Percentiles rank a stretch among this genome's conserved stretches.
These are phyloP conservation scores for Aramus guarauna DNA, from an alignment of 2,113 vertebrate species.

Conservation along the genomic window DNA sequence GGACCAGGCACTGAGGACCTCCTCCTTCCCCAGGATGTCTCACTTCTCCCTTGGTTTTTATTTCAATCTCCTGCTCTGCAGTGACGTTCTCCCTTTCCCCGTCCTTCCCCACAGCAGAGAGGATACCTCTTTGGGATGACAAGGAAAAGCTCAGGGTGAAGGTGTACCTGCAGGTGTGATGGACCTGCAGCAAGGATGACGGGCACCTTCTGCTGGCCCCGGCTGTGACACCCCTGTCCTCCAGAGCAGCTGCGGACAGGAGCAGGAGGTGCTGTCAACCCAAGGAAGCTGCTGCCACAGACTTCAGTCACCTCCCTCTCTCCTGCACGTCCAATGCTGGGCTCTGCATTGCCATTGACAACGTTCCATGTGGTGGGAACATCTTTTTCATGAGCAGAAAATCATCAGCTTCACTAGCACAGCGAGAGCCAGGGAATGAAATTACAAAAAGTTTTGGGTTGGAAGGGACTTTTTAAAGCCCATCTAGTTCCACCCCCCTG, in stretches of 20 bases:
- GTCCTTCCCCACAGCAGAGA: background rate
- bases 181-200: background rate
- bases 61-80: background rate
- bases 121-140: rapidly evolving
- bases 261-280: background rate
- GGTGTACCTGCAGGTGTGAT: background rate
- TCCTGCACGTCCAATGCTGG: rapidly evolving
- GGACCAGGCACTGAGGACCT: background rate
- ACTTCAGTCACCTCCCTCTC: background rate
- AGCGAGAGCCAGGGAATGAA: background rate
- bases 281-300: background rate
- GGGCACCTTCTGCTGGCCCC: too few species aligned
- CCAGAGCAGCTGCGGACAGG: background rate
- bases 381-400: background rate
- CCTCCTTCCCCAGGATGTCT: background rate
- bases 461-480: background rate
- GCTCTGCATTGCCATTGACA: background rate
- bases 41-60: background rate
- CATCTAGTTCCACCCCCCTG: background rate
- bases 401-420: background rate
- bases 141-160: background rate
- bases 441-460: background rate
- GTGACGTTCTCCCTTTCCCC: rapidly evolving
- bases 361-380: rapidly evolving
- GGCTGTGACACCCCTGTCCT: background rate